Evolutionary conservation across 2,113 vertebrate genomes (phyloP).

Genomic region (Gopherus flavomarginatus): DNA sequence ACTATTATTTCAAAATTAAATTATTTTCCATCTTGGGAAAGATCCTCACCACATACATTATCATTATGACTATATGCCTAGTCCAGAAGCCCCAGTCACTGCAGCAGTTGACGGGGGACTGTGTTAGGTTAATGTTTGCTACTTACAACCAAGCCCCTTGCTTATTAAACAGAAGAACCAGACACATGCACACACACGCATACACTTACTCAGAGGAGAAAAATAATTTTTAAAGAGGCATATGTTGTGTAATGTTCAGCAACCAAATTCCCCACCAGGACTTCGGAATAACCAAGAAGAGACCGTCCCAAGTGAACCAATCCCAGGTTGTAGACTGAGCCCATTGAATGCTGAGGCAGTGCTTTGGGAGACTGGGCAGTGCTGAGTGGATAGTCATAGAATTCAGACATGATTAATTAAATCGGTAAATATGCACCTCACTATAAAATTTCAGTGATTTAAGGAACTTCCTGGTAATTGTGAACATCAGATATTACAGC

Average conservation of each 20-base stretch:
- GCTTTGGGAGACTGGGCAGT: neutral
- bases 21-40: neutral
- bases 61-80: neutral
- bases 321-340: neutral
- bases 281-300: neutral
- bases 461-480: neutral
- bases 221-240: neutral
- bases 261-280: neutral
- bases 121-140: neutral
- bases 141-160: neutral
- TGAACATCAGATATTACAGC: neutral
- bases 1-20: neutral
- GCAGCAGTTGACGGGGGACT: neutral
- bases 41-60: neutral
- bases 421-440: neutral
- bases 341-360: neutral
- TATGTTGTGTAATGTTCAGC: neutral
- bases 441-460: neutral
- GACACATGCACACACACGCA: too few species aligned
- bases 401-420: neutral
- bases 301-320: neutral
- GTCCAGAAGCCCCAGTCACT: neutral
- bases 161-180: neutral
- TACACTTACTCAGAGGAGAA: neutral
- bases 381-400: neutral